phyloP scores from a whole-genome alignment of 1,140 invertebrate genomes.

The Zelostemma sp. region DNA sequence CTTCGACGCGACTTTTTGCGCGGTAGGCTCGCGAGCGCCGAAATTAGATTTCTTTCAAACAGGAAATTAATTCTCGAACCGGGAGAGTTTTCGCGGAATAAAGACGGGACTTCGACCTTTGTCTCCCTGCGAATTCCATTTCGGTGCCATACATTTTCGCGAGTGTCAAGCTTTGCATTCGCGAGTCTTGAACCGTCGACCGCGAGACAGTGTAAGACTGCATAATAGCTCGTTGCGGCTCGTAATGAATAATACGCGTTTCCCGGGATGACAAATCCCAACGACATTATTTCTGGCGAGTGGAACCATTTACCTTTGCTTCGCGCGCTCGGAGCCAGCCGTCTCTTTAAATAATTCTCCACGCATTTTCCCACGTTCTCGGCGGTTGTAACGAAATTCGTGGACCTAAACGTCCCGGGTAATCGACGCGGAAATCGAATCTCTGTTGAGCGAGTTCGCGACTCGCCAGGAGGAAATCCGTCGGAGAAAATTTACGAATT shows the following conservation, averaged over 20 bases:
- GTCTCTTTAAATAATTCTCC: slow-evolving; percentile 2
- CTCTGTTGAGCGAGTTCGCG: too few relatives aligned
- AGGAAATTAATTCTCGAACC: slow-evolving; percentile 16
- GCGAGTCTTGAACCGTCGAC: slow-evolving; percentile 39
- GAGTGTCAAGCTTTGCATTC: slow-evolving; percentile 36
- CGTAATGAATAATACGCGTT: slow-evolving; percentile 48
- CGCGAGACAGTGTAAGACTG: slow-evolving; percentile 43
- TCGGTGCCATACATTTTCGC: slow-evolving; percentile 37
- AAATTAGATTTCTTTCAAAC: neutral
- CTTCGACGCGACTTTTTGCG: neutral
- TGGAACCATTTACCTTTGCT: slow-evolving; percentile 24
- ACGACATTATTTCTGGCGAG: slow-evolving; percentile 44
- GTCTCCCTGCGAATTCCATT: slow-evolving; percentile 25
- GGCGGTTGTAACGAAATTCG: neutral
- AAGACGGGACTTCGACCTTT: slow-evolving; percentile 22
- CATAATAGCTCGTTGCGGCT: slow-evolving; percentile 43
- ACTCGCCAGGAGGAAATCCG: too few relatives aligned
- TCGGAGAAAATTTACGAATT: too few relatives aligned
- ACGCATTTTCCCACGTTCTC: slow-evolving; percentile 3
- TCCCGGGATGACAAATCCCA: slow-evolving; percentile 42
- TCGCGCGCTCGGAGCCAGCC: neutral
- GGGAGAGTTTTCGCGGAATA: slow-evolving; percentile 1
- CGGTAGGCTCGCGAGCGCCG: neutral
- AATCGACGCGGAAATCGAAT: too few relatives aligned
- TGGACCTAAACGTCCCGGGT: too few relatives aligned